phyloP scores from a whole-genome alignment of 2,888 invertebrate species.

The Leucoma salicis region DNA sequence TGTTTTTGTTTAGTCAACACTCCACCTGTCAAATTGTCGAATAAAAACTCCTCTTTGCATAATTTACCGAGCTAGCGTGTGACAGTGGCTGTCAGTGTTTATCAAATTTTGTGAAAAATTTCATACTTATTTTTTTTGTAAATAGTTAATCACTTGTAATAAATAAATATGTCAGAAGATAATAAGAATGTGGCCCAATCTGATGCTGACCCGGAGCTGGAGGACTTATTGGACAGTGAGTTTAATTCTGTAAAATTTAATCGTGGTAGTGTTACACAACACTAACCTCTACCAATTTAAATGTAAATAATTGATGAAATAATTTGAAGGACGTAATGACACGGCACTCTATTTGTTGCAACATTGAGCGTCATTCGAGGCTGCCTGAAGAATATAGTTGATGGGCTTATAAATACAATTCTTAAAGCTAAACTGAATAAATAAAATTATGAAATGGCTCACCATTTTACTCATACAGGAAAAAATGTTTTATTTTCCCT shows the following conservation, averaged over 20 bases:
- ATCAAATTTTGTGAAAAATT: constrained; percentile 14
- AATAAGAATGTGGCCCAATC: constrained; percentile 62
- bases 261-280: constrained; percentile 52
- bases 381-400: too few relatives aligned
- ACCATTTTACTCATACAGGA: too few relatives aligned
- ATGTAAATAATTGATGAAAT: constrained; percentile 26
- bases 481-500: too few relatives aligned
- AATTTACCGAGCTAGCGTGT: too few relatives aligned
- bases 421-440: too few relatives aligned
- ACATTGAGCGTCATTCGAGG: too few relatives aligned
- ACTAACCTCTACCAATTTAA: constrained; percentile 39
- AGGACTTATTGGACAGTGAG: constrained; percentile 89
- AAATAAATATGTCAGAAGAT: constrained; percentile 64
- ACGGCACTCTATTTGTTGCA: not conserved
- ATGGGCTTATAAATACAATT: too few relatives aligned
- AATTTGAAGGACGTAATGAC: constrained; percentile 13
- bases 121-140: constrained; percentile 26
- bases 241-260: constrained; percentile 31
- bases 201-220: constrained; percentile 85
- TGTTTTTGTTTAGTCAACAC: too few relatives aligned
- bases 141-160: constrained; percentile 12
- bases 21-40: too few relatives aligned
- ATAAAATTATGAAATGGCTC: too few relatives aligned
- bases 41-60: too few relatives aligned
- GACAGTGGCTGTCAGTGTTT: constrained; percentile 22